Percentiles rank a stretch among this genome's conserved stretches.
These are phyloP conservation scores for Solea solea DNA, from an alignment of 2,113 vertebrate species.

Conservation along the genomic window DNA sequence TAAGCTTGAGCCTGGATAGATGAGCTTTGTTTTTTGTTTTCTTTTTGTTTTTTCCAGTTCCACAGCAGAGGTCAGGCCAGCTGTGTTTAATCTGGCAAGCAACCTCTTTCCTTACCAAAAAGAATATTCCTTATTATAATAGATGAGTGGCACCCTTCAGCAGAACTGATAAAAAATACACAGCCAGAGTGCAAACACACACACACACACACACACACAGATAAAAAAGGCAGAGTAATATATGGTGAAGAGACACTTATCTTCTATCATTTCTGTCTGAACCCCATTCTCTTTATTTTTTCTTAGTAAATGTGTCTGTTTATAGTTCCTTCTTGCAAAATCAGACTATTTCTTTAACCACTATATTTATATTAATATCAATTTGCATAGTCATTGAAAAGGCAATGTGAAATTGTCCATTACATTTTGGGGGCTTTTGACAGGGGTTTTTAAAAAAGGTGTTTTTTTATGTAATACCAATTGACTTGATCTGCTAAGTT, in stretches of 20 bases:
- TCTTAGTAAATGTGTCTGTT: slow-evolving; percentile 17
- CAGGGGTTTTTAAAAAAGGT: not conserved
- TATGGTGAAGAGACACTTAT: slow-evolving; percentile 31
- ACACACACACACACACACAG: slow-evolving; percentile 29
- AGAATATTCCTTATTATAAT: slow-evolving; percentile 49
- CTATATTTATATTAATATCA: not conserved
- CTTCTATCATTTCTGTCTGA: slow-evolving; percentile 26
- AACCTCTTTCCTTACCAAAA: slow-evolving; percentile 45
- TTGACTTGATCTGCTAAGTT: not conserved
- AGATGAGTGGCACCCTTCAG: slow-evolving; percentile 51
- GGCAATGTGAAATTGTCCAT: not conserved
- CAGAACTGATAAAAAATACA: slow-evolving; percentile 45
- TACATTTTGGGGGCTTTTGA: not conserved
- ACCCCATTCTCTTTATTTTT: slow-evolving; percentile 25
- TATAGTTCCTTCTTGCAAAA: slow-evolving; percentile 1
- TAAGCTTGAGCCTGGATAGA: slow-evolving; percentile 49
- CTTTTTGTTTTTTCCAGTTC: slow-evolving; percentile 6
- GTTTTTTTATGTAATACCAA: not conserved
- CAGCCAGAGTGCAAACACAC: slow-evolving; percentile 14
- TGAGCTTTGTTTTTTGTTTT: not conserved
- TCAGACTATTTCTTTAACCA: not conserved
- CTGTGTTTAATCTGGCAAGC: slow-evolving; percentile 48
- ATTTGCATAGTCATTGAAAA: not conserved
- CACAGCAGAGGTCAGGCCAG: slow-evolving; percentile 31
- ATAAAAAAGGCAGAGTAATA: slow-evolving; percentile 31